Base-by-base conservation (phyloP, 2,888 invertebrate genomes). In the Gibbula magus region DNA sequence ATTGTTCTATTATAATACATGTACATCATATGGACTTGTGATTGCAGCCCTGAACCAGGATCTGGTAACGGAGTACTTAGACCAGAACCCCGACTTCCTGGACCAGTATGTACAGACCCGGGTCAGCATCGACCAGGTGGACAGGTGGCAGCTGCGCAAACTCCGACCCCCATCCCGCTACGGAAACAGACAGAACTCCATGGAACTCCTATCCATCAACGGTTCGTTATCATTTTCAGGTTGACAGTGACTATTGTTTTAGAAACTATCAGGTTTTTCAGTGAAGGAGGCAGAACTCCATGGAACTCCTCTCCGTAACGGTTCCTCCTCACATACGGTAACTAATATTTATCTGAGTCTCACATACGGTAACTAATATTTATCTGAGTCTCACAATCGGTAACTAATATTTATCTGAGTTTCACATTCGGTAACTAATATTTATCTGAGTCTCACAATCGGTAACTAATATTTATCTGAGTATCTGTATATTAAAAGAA, bases 101-200 rank as follows among this genome's bases (percentile, higher is more conserved):
- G 96, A 96, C 84, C 92, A 94, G 0, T 95, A 95, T 89, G 94
- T 96, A 10, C 93, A 94, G 88, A 94, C 95, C 29, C 94, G 95
- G 81, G 94, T 96, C 20, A 94, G 95, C 75, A 90, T 94, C 78
- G 95, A 95, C 81, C 94, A 94, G 75, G 88, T 96, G 77, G 95
- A 96, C 90, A 93, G 94, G 79, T 96, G 96, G 96, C 94, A 95
- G 35, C 86, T 86, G n/a, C 85, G 86, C 82, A 89, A 89, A 79
- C 80, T 85, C 29, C 81, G 83, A 53, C 84, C 85, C 29, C 82
- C 61, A 10, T 77, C 78, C 52, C 53, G 75, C 16, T 52, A 75
- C 10, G 39, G 67, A 2, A 45, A 22, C 75, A 56, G 79, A 7
- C 67, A 67, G 7, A 67, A 66, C 18, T 45, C 75, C 7, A 66